These are phyloP conservation scores for Folsomia manolachei DNA, from an alignment of 2,888 invertebrate genomes.

Conservation along the genomic window DNA sequence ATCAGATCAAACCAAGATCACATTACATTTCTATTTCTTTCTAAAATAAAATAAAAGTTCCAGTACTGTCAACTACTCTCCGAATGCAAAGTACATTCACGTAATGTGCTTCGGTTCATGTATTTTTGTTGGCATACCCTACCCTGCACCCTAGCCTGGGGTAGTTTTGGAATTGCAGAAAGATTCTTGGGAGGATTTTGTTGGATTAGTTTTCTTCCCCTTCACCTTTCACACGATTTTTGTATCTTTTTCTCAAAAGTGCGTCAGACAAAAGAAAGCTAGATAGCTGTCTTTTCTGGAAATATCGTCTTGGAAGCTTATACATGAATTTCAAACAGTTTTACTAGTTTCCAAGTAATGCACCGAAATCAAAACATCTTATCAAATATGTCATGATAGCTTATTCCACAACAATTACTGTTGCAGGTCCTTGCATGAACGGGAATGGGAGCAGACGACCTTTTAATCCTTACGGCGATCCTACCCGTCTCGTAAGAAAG, in stretches of 20 bases:
- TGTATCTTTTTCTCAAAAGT: not conserved
- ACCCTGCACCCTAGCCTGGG: not conserved
- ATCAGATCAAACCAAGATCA: not conserved
- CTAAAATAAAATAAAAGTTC: too few relatives aligned
- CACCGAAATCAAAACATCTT: too few relatives aligned
- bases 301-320: too few relatives aligned
- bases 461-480: conserved; percentile 40
- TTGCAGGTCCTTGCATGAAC: conserved; percentile 9
- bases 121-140: too few relatives aligned
- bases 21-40: not conserved
- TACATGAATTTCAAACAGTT: not conserved
- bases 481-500: conserved; percentile 27
- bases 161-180: not conserved
- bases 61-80: too few relatives aligned
- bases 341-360: too few relatives aligned
- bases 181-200: not conserved
- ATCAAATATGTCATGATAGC: too few relatives aligned
- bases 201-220: not conserved
- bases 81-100: too few relatives aligned
- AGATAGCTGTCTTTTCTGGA: not conserved
- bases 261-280: not conserved
- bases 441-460: conserved; percentile 1
- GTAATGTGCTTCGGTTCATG: too few relatives aligned
- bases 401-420: conserved; percentile 13
- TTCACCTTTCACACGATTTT: not conserved